phyloP scores from a whole-genome alignment of 2,888 invertebrate species.

The Agonopterix heracliana region DNA sequence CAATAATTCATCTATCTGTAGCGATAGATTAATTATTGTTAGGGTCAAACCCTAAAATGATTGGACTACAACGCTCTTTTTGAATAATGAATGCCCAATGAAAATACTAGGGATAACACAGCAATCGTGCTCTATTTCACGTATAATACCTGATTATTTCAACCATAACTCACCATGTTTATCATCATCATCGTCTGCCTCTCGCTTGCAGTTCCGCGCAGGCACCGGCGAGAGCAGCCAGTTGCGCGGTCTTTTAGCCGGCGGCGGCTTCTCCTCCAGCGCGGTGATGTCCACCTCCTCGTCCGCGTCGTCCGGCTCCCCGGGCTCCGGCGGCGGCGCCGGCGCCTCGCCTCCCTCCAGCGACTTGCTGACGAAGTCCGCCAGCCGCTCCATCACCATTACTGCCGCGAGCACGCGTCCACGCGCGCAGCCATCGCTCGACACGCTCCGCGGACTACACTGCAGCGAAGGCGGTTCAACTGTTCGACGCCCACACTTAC shows the following conservation, averaged over 20 bases:
- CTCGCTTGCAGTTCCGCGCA: constrained; percentile 50
- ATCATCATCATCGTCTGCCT: constrained; percentile 60
- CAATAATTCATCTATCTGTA: too few relatives aligned
- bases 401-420: constrained; percentile 59
- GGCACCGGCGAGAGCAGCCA: constrained; percentile 69
- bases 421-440: constrained; percentile 59
- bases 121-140: too few relatives aligned
- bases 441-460: constrained; percentile 50
- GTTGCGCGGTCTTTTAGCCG: constrained; percentile 58
- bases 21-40: too few relatives aligned
- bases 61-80: too few relatives aligned
- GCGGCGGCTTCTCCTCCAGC: constrained; percentile 58
- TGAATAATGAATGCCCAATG: too few relatives aligned
- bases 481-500: constrained; percentile 44
- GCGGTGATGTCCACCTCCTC: constrained; percentile 70
- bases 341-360: constrained; percentile 80
- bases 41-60: too few relatives aligned
- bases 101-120: too few relatives aligned
- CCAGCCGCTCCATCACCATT: constrained; percentile 90
- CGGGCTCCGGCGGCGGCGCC: constrained; percentile 65
- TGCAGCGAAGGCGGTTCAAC: constrained; percentile 40
- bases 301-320: constrained; percentile 55
- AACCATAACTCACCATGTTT: constrained; percentile 49
- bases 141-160: too few relatives aligned
- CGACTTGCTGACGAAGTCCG: constrained; percentile 93